These are phyloP conservation scores for Poecilus cupreus DNA, from an alignment of 2,888 invertebrate genomes.

Conservation along the genomic window DNA sequence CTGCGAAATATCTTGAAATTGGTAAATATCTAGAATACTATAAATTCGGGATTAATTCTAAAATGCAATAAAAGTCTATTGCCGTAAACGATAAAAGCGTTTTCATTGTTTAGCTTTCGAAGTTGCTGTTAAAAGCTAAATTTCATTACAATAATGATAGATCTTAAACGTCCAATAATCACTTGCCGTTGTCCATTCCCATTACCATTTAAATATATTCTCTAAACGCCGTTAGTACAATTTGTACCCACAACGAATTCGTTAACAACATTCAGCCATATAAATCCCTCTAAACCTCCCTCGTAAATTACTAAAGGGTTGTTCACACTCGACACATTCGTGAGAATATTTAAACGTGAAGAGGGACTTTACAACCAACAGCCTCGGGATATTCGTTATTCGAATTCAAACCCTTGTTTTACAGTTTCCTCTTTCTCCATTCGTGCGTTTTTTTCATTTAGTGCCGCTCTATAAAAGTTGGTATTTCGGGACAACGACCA, in stretches of 20 bases:
- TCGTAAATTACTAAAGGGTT: slow-evolving; percentile 38
- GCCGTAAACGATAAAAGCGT: neutral
- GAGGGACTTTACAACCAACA: neutral
- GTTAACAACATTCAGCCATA: neutral
- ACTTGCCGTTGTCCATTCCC: neutral
- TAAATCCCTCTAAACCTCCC: slow-evolving; percentile 1
- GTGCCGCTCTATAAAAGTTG: slow-evolving; percentile 22
- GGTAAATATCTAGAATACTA: neutral
- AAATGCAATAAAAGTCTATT: too few species aligned
- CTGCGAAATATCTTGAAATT: neutral
- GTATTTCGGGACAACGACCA: neutral
- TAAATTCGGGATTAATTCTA: too few species aligned
- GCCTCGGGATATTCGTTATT: neutral
- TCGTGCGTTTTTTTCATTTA: slow-evolving; percentile 3
- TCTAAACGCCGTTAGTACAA: neutral
- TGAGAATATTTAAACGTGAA: slow-evolving; percentile 32
- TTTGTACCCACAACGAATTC: slow-evolving; percentile 21
- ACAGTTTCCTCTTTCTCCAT: neutral
- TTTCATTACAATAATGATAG: neutral
- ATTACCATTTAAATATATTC: slow-evolving; percentile 5
- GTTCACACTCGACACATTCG: slow-evolving; percentile 31
- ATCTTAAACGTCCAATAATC: neutral
- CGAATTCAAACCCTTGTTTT: slow-evolving; percentile 8
- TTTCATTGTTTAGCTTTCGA: neutral
- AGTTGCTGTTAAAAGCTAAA: neutral